A percentile compares a stretch with the other conserved stretches of the same genome.
These are phyloP conservation scores for Diorhabda sublineata DNA, from an alignment of 1,140 invertebrate species.

Conservation along the genomic window DNA sequence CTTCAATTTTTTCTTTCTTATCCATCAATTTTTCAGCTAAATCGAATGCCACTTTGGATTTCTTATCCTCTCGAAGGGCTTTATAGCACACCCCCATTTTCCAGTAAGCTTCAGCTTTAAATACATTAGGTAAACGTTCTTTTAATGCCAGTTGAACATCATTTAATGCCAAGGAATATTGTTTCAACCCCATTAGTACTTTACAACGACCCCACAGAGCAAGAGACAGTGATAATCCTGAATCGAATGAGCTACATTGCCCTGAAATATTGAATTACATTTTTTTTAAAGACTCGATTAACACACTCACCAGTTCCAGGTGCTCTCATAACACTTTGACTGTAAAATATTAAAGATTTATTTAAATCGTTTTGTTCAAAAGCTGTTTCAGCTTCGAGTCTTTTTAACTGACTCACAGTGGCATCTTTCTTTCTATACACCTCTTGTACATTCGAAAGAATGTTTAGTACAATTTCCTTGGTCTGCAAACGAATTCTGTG, in stretches of 20 bases:
- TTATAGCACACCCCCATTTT: slow-evolving; percentile 60
- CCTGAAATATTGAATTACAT: slow-evolving; percentile 37
- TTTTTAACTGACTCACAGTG: slow-evolving; percentile 47
- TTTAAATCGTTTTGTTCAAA: slow-evolving; percentile 49
- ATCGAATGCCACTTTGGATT: slow-evolving; percentile 56
- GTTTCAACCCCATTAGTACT: slow-evolving; percentile 51
- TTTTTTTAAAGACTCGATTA: too few species aligned
- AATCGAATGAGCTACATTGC: slow-evolving; percentile 52
- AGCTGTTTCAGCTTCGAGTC: slow-evolving; percentile 50
- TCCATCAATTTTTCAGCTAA: slow-evolving; percentile 51
- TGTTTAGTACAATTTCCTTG: slow-evolving; percentile 51
- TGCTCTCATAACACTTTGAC: slow-evolving; percentile 61
- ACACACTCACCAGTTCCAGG: slow-evolving; percentile 49
- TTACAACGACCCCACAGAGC: slow-evolving; percentile 57
- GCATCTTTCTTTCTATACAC: slow-evolving; percentile 56
- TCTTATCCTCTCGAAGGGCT: slow-evolving; percentile 51
- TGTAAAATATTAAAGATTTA: slow-evolving; percentile 56
- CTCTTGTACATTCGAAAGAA: slow-evolving; percentile 53
- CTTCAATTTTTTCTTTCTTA: slow-evolving; percentile 2
- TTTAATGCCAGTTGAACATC: slow-evolving; percentile 61
- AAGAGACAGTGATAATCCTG: slow-evolving; percentile 57
- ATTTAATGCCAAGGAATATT: slow-evolving; percentile 54
- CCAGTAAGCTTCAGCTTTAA: slow-evolving; percentile 58
- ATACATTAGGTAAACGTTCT: slow-evolving; percentile 53
- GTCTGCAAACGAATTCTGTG: slow-evolving; percentile 44